Evolutionary conservation across 2,888 invertebrate species (phyloP), one percentile per base, ranked within the genome.

Genomic region (Maniola hyperantus): DNA sequence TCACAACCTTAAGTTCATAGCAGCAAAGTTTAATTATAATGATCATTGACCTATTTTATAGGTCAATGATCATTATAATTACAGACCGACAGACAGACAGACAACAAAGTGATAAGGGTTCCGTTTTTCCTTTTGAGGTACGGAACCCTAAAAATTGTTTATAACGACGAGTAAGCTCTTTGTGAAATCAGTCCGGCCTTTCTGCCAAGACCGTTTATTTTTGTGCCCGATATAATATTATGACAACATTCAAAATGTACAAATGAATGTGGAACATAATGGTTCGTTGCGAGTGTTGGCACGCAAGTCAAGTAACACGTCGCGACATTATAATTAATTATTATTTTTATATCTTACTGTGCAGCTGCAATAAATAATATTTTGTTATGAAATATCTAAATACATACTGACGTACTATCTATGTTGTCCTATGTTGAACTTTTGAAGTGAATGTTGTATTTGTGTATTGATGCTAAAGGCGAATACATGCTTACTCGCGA

Each of bases 321-420:
- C 33, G 62, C 53, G 44, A 44, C 15, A 44, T 53, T 53, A 53
- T 42, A 39, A 51, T 51, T 20, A 50, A 33, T 33, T 34, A 36
- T 61, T 60, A 44, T 50, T 51, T 51, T 44, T 48, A 68, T 65
- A 68, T 64, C 57, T 61, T 57, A 70, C 70, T 68, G 70, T 68
- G 70, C 70, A 70, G 70, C 66, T 59, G 48, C 55, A 64, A 69
- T 64, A 64, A 64, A 33, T 61, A 36, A 10, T 50, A 50, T 62
- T 39, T 62, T 42, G 18, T 44, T 53, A 39, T 53, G 18, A 62
- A 36, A n/a, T 50, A 39, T 39, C n/a, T 6, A 2, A 50, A 18
- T 15, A 50, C 18, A 20, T 33, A n/a, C 6, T 44, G 11, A 44
- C 8, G 36, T 7, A 13, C 33, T 48, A 26, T 48, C 33, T 48